phyloP scores from a whole-genome alignment of 2,113 vertebrate genomes.

The Elephantulus edwardii region DNA sequence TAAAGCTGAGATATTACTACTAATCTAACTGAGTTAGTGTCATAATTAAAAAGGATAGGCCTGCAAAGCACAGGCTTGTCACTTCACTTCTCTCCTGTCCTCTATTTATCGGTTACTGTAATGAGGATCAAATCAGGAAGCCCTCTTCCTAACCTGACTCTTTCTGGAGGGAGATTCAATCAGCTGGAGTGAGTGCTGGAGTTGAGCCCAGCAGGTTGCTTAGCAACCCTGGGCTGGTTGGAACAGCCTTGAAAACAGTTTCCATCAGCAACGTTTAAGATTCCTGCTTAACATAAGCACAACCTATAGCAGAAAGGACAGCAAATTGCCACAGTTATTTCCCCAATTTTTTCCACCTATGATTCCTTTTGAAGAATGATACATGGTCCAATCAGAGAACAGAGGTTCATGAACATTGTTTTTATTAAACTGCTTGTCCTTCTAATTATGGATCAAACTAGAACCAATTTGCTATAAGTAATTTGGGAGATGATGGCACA shows the following conservation, averaged over 20 bases:
- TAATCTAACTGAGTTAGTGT: conserved; percentile 24
- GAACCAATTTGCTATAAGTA: not conserved
- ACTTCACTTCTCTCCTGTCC: not conserved
- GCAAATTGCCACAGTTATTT: not conserved
- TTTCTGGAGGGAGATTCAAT: not conserved
- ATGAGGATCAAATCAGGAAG: conserved; percentile 55
- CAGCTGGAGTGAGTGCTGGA: conserved; percentile 1
- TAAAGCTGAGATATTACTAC: conserved; percentile 21
- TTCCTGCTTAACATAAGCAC: not conserved
- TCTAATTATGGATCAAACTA: not conserved
- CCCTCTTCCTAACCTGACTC: not conserved
- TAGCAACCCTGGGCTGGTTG: conserved; percentile 47
- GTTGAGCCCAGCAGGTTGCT: conserved; percentile 33
- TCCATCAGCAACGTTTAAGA: conserved; percentile 12
- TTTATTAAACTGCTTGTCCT: not conserved
- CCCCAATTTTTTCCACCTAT: not conserved
- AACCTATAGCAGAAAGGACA: not conserved
- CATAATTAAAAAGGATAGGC: not conserved
- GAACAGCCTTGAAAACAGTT: conserved; percentile 19
- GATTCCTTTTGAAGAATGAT: conserved; percentile 22
- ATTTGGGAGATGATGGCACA: no score
- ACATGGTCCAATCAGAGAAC: not conserved
- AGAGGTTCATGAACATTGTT: not conserved
- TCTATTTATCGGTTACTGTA: not conserved
- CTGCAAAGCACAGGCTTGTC: not conserved